A percentile compares a stretch with the other conserved stretches of the same genome.
Evolutionary conservation across 2,113 vertebrate species (phyloP).

Genomic region (Apteryx mantelli): DNA sequence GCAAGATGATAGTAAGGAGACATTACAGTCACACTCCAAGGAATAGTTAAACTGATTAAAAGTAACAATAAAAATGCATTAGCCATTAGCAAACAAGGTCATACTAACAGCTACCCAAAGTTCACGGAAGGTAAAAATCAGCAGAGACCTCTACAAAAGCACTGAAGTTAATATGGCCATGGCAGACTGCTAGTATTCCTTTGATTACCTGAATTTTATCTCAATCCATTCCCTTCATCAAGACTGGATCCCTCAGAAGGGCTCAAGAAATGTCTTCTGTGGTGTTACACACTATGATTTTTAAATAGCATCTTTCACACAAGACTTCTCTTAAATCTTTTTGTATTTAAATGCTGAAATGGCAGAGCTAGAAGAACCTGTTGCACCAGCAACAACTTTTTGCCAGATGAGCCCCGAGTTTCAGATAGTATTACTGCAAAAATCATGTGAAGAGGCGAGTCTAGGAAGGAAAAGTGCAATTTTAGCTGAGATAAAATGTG

Average conservation of each 20-base stretch:
- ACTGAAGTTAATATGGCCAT: background rate
- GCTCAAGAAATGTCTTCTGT: background rate
- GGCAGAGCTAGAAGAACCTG: background rate
- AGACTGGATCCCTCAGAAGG: background rate
- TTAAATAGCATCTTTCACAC: background rate
- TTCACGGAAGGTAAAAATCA: background rate
- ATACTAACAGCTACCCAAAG: background rate
- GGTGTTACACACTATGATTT: background rate
- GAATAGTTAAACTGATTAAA: slow-evolving; percentile 44
- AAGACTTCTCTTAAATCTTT: background rate
- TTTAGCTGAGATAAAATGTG: background rate
- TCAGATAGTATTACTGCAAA: background rate
- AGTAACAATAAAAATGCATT: slow-evolving; percentile 49
- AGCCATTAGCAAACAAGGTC: slow-evolving; percentile 37
- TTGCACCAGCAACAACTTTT: background rate
- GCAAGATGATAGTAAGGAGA: slow-evolving; percentile 51
- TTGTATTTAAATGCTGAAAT: background rate
- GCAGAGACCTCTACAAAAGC: background rate
- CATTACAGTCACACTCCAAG: background rate
- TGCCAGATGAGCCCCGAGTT: background rate
- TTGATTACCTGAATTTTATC: background rate
- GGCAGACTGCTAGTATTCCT: background rate
- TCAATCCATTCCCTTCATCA: background rate
- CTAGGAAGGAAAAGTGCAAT: background rate
- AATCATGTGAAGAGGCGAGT: background rate